Conservation (phyloP, 37 sponge, comb jelly and placozoan species). For the Spongilla lacustris region DNA sequence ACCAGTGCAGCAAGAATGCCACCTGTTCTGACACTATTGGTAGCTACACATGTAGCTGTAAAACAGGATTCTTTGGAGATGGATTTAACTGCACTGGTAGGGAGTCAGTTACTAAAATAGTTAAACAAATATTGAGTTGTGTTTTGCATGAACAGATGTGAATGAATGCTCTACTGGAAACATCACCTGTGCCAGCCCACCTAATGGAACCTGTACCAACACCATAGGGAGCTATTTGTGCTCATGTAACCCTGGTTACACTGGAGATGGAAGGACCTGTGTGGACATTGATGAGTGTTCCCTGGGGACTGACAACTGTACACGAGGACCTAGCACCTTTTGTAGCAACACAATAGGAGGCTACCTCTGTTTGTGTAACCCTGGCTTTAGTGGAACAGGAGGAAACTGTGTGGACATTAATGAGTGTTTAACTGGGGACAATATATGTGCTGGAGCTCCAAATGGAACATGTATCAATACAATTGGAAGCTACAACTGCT, state of each 20-base stretch:
- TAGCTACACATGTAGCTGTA: conserved; percentile 50
- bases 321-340: background rate
- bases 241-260: conserved; percentile 46
- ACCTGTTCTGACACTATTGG: conserved; percentile 42
- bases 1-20: conserved; percentile 24
- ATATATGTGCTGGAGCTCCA: conserved; percentile 26
- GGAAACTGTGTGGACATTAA: conserved; percentile 50
- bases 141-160: conserved; percentile 14
- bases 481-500: conserved; percentile 45
- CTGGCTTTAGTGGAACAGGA: conserved; percentile 38
- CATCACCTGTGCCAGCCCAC: background rate
- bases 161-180: conserved; percentile 26
- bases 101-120: background rate
- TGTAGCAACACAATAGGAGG: conserved; percentile 40
- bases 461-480: conserved; percentile 45
- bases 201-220: conserved; percentile 40
- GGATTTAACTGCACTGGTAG: conserved; percentile 24
- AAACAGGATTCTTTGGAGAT: conserved; percentile 34
- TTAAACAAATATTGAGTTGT: background rate
- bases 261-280: conserved; percentile 15
- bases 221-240: conserved; percentile 53
- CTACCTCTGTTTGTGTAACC: conserved; percentile 37
- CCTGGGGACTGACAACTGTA: background rate
- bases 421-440: conserved; percentile 55
- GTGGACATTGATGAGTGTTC: conserved; percentile 59